phyloP scores from a whole-genome alignment of 2,888 invertebrate genomes.

The Coleophora deauratella region DNA sequence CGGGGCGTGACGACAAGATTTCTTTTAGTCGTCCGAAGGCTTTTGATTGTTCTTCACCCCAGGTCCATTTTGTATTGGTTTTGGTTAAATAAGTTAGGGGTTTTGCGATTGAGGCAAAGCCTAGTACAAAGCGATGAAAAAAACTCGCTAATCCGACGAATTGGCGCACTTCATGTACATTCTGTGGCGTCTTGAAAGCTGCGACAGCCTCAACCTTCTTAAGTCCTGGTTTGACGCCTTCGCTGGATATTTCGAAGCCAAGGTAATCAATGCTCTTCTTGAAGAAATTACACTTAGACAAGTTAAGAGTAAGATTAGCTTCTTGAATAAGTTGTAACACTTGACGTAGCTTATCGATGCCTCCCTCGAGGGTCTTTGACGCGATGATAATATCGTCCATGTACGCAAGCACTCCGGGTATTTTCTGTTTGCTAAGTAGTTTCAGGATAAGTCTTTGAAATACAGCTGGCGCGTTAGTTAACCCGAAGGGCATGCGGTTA shows the following conservation, averaged over 20 bases:
- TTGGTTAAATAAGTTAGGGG: conserved; percentile 5
- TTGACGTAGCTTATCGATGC: not conserved
- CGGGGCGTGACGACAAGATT: not conserved
- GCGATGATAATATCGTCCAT: not conserved
- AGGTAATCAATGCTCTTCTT: not conserved
- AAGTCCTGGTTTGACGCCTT: conserved; percentile 8
- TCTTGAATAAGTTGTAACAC: not conserved
- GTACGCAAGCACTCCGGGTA: not conserved
- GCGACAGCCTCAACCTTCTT: conserved; percentile 14
- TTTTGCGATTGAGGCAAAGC: conserved; percentile 5
- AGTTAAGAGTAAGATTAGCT: conserved; percentile 4
- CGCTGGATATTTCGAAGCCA: conserved; percentile 1
- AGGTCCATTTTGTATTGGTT: conserved; percentile 1
- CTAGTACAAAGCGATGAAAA: conserved; percentile 22
- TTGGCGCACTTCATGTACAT: conserved; percentile 20
- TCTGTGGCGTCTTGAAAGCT: conserved; percentile 19
- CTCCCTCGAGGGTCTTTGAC: not conserved
- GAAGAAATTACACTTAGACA: conserved; percentile 8
- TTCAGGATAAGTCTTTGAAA: conserved; percentile 23
- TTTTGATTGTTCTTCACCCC: not conserved
- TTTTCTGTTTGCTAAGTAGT: not conserved
- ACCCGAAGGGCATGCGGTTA: conserved; percentile 23
- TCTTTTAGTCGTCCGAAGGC: not conserved
- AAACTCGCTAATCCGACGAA: conserved; percentile 22
- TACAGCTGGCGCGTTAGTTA: conserved; percentile 22